A percentile compares a stretch with the other conserved stretches of the same genome.
phyloP scores from a whole-genome alignment of 2,888 invertebrate genomes.

The Cheilosia pagana region DNA sequence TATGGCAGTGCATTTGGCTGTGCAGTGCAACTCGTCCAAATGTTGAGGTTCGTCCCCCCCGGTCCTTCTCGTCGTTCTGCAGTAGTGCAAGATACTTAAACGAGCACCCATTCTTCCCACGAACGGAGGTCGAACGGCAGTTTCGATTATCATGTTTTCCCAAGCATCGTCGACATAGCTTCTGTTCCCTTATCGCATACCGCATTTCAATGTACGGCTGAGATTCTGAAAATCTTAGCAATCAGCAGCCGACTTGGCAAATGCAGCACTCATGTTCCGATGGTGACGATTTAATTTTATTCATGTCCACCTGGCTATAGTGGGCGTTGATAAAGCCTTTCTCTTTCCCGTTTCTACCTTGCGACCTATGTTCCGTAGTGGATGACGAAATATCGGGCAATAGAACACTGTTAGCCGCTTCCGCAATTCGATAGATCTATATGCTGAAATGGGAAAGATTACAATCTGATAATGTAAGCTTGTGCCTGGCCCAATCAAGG shows the following conservation, averaged over 20 bases:
- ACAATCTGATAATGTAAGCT: conserved; percentile 17
- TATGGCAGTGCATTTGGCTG: too few relatives aligned
- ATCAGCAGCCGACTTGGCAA: neutral
- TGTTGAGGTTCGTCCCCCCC: too few relatives aligned
- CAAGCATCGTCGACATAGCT: neutral
- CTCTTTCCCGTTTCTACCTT: neutral
- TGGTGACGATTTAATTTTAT: neutral
- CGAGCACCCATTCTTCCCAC: neutral
- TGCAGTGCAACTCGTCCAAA: too few relatives aligned
- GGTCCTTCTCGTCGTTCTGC: too few relatives aligned
- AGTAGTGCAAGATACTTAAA: neutral
- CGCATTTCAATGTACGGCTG: neutral
- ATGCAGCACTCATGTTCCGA: neutral
- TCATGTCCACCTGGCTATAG: neutral
- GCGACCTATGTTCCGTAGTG: neutral
- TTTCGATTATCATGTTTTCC: neutral
- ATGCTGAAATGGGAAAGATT: conserved; percentile 16
- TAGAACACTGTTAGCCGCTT: neutral
- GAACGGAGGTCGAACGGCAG: neutral
- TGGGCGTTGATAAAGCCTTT: neutral
- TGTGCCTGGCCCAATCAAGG: conserved; percentile 43
- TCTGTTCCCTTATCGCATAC: neutral
- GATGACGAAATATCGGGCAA: neutral
- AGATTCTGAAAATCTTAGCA: neutral
- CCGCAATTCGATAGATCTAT: conserved; percentile 26